Conservation (phyloP, 2,113 vertebrate genomes). For the Tylochromis polylepis region DNA sequence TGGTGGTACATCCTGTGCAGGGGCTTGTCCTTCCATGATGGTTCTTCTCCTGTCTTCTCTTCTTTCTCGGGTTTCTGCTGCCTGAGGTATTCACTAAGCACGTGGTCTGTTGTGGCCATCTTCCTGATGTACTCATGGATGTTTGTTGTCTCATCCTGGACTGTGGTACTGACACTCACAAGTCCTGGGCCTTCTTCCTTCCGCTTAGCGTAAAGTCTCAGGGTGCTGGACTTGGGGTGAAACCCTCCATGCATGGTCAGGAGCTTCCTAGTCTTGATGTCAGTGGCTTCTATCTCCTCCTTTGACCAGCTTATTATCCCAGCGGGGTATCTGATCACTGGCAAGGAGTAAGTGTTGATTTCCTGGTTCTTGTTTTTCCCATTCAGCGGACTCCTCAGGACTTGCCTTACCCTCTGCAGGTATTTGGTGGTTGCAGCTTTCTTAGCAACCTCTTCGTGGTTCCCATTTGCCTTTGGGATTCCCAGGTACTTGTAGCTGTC, state of each 20-base stretch:
- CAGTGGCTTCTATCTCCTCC: neutral
- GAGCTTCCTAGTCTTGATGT: neutral
- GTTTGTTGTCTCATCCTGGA: too few relatives aligned
- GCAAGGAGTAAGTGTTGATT: neutral
- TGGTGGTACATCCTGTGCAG: neutral
- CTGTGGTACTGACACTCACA: too few relatives aligned
- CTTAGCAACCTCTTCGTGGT: neutral
- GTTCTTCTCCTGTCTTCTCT: neutral
- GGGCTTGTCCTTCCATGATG: neutral
- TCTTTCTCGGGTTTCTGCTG: neutral
- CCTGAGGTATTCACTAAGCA: neutral
- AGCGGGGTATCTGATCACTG: neutral
- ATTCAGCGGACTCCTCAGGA: neutral
- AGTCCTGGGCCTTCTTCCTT: too few relatives aligned
- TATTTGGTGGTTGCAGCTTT: neutral
- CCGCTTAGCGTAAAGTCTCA: neutral
- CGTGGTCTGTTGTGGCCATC: neutral
- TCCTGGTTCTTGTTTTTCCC: neutral
- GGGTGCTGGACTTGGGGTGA: neutral
- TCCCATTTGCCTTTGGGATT: neutral
- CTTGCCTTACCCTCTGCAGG: neutral
- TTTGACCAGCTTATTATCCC: neutral
- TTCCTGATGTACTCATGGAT: neutral
- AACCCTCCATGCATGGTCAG: neutral
- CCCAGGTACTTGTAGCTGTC: neutral